Evolutionary conservation across 2,113 vertebrate species (phyloP), one percentile per base, ranked within the genome.

Genomic region (Motacilla alba): DNA sequence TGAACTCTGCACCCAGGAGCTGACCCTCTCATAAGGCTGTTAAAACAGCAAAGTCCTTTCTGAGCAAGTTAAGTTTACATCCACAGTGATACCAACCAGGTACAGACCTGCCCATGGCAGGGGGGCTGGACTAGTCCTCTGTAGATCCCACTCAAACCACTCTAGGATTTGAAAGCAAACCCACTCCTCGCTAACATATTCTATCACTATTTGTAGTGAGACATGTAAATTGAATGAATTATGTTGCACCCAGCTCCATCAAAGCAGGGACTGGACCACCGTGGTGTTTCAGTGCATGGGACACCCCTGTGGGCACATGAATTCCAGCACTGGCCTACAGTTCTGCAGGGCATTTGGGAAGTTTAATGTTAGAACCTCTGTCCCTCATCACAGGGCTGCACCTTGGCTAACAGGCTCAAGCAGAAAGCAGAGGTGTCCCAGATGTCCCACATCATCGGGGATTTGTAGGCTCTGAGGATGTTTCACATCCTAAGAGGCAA

Each of bases 261-360:
- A 52, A 49, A 60, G 58, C 37, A 83, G 67, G 70, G 67, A 23
- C 22, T 6, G 33, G 63, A 8, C 15, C 3, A 0, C 16, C 35
- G 33, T 15, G 33, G 59, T 31, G 44, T 17, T 56, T 17, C 35
- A 7, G 55, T 13, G 10, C 0, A 0, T 5, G 22, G 50, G 31
- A 77, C 3, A 2, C 12, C 23, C 43, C 17, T 1, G 0, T 0
- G 12, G 3, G 23, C 11, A 3, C 7, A 2, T 10, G 13, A 39
- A 35, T 15, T 31, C 30, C 52, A 52, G 6, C 33, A 12, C 12
- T 3, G 31, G 12, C 11, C 75, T 23, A 67, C 23, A 13, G 10
- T 33, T 39, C 49, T 8, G 10, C 47, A 55, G 53, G 37, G 47
- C n/a, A 14, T 20, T 26, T 1, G 1, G 19, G 28, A 68, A 90